Base-by-base conservation (phyloP, 2,888 invertebrate species). In the Pachymerium ferrugineum region DNA sequence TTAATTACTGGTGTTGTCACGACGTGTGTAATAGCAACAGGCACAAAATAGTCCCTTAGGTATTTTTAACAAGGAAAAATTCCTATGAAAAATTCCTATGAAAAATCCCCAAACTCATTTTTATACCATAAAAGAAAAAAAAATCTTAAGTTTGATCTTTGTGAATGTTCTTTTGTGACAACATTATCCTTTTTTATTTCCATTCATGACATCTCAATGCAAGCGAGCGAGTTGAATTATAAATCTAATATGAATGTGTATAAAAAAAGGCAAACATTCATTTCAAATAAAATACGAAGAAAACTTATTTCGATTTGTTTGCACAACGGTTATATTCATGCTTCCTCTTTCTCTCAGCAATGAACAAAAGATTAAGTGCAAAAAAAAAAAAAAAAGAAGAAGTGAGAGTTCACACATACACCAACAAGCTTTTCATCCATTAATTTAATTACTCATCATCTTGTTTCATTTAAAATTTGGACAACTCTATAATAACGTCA, bases 361-460 rank as follows among this genome's bases (percentile, higher is more conserved):
- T 4, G 8, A 38, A 38, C n/a, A 38, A 38, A 38, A 38, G n/a
- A 38, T 38, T 38, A 3, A 3, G 12, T 38, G 3, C 16, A 38
- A 38, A 38, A n/a, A 12, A 12, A 38, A 8, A 38, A 38, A 14
- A 38, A 14, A n/a, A 12, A n/a, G 12, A 38, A 38, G 12, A 38
- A 54, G 22, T 54, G 19, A 54, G 22, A 54, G 22, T 54, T 54
- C 47, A 10, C 47, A 22, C 47, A 54, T 54, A n/a, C 6, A 22
- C 22, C 16, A 22, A 22, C 16, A 54, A 62, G 62, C 62, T 62
- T 62, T 62, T 28, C 25, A 28, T 28, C n/a, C 62, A 25, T 62
- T 62, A 62, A 62, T 62, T 62, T 62, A 62, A 62, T 62, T 62
- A 62, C 62, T 62, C 25, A 14, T 62, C 62, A 62, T 62, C 62